Conservation (phyloP, 2,888 invertebrate species). For the Harpalus rufipes region DNA sequence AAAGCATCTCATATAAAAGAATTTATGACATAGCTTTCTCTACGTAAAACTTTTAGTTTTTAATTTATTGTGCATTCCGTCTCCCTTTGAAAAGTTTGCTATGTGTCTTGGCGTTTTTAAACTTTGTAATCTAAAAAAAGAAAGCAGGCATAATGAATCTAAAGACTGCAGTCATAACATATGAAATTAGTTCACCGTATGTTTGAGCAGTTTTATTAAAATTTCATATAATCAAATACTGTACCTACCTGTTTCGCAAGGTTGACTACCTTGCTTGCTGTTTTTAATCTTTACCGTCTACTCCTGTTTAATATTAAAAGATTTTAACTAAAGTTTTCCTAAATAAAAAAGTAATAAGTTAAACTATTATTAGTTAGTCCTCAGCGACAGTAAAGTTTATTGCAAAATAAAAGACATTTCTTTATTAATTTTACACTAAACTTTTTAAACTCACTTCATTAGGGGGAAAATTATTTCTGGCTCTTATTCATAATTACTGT, state of each 20-base stretch:
- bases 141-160: not conserved
- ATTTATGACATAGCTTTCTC: not conserved
- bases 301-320: conserved; percentile 32
- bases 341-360: conserved; percentile 37
- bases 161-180: not conserved
- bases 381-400: conserved; percentile 28
- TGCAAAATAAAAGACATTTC: conserved; percentile 20
- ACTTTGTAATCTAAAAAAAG: conserved; percentile 5
- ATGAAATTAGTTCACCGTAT: conserved; percentile 8
- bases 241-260: not conserved
- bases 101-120: not conserved
- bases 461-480: not conserved
- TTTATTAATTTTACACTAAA: conserved; percentile 36
- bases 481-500: not conserved
- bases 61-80: not conserved
- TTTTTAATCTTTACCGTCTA: not conserved
- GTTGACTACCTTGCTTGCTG: not conserved
- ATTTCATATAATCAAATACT: conserved; percentile 24
- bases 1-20: too few species aligned
- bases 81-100: not conserved
- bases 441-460: conserved; percentile 36
- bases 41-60: not conserved
- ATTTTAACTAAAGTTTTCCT: conserved; percentile 36
- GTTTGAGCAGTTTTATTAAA: conserved; percentile 7
- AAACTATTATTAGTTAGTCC: conserved; percentile 10